Percentiles rank a stretch among this genome's conserved stretches.
Conservation (phyloP, 2,113 vertebrate genomes). For the Hydrochoerus hydrochaeris region DNA sequence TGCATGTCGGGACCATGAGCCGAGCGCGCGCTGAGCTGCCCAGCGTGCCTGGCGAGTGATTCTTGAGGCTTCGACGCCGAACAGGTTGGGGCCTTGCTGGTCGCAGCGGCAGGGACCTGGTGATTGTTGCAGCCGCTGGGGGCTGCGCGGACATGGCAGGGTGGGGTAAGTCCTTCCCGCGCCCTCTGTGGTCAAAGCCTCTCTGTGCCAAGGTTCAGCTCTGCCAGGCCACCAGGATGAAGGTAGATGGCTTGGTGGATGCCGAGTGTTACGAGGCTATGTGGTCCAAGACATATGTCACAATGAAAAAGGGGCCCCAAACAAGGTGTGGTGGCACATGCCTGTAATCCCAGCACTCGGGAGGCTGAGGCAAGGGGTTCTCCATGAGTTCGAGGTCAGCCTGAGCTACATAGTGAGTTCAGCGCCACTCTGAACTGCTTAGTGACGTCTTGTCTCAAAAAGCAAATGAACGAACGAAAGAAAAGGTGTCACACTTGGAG, state of each 20-base stretch:
- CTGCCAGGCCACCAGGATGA: not conserved
- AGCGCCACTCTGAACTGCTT: not conserved
- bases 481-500: not conserved
- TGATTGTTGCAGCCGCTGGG: not conserved
- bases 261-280: too few relatives aligned
- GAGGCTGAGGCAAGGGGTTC: not conserved
- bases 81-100: not conserved
- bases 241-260: not conserved
- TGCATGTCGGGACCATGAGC: not conserved
- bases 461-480: not conserved
- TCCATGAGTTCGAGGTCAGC: not conserved
- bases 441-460: not conserved
- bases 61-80: rapidly evolving
- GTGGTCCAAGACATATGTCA: not conserved
- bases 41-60: rapidly evolving
- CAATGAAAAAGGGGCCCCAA: not conserved
- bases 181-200: not conserved
- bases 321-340: not conserved
- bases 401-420: too few relatives aligned
- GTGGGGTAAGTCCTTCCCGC: slow-evolving; percentile 40
- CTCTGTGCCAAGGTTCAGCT: not conserved
- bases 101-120: not conserved
- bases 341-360: not conserved
- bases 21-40: not conserved
- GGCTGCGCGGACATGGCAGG: not conserved